Evolutionary conservation across 2,888 invertebrate species (phyloP), one percentile per base, ranked within the genome.

Genomic region (Eupelmus urozonus): DNA sequence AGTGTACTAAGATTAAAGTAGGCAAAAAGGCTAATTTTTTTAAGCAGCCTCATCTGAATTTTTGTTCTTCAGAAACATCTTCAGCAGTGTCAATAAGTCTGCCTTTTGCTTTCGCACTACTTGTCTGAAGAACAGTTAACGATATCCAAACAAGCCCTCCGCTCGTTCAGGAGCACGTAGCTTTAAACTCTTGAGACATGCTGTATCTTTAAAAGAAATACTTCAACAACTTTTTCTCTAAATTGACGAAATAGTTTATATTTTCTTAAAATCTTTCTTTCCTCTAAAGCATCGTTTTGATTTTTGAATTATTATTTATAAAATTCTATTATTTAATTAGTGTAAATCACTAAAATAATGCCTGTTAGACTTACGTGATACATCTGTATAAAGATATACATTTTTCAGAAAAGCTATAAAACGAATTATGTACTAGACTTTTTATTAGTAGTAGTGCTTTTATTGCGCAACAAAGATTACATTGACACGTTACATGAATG

Each of bases 121-220:
- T 81, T 81, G 83, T 84, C 82, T 83, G 77, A 80, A 84, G 83
- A 84, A 84, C 84, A 75, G 85, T 85, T 87, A 87, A 87, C 86
- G 87, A 87, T 87, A 86, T 87, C 83, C 87, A 87, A 87, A 87
- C 87, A 87, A 84, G 82, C 79, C 80, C 70, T 70, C 16, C 79
- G 80, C 66, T 69, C 25, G 67, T 80, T 80, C 77, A 71, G 76
- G 70, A 81, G 77, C 72, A 74, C 71, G 59, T 65, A 59, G 60
- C 77, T 81, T 80, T 76, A 80, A 80, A 80, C 77, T 80, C 70
- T 70, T 18, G 57, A 76, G 71, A 71, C 76, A n/a, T n/a, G 42
- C 49, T 49, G 53, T 27, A 66, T 23, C 51, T 74, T 66, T 74
- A 74, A 67, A 55, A 72, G 71, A 62, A 73, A 53, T 67, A 53